These are phyloP conservation scores for Ametastegia equiseti DNA, from an alignment of 2,888 invertebrate genomes.

Conservation along the genomic window DNA sequence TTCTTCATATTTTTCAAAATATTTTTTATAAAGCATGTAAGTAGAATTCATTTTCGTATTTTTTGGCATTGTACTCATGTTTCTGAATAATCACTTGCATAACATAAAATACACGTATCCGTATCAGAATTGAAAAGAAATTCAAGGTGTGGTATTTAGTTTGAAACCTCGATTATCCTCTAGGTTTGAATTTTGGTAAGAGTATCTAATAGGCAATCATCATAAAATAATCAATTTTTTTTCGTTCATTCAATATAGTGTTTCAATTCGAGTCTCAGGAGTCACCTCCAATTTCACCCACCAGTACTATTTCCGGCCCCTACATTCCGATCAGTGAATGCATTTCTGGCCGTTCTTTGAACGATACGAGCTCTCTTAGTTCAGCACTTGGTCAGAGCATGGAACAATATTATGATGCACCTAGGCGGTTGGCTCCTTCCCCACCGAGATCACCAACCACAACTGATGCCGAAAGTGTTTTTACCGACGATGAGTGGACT, in stretches of 20 bases:
- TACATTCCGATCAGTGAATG: constrained; percentile 97
- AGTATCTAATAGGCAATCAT: background rate
- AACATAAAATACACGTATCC: no score
- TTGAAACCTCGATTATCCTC: background rate
- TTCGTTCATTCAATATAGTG: constrained; percentile 60
- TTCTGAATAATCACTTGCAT: no score
- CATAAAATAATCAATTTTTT: background rate
- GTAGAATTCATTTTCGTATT: no score
- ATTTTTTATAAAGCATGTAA: no score
- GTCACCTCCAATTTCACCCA: constrained; percentile 82
- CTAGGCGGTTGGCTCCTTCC: constrained; percentile 69
- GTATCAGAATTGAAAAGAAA: no score
- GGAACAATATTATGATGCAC: constrained; percentile 69
- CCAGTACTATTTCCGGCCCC: constrained; percentile 84
- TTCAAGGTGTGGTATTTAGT: no score
- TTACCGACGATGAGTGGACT: constrained; percentile 84
- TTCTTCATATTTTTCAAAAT: no score
- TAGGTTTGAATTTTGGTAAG: background rate
- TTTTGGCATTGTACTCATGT: no score
- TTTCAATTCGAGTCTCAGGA: constrained; percentile 75
- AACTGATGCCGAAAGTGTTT: constrained; percentile 83
- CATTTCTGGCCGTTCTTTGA: constrained; percentile 86
- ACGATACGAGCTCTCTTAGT: constrained; percentile 70
- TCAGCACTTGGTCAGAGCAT: constrained; percentile 67
- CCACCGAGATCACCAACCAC: constrained; percentile 80